Conservation (phyloP, 2,113 vertebrate species). For the Oncorhynchus nerka region DNA sequence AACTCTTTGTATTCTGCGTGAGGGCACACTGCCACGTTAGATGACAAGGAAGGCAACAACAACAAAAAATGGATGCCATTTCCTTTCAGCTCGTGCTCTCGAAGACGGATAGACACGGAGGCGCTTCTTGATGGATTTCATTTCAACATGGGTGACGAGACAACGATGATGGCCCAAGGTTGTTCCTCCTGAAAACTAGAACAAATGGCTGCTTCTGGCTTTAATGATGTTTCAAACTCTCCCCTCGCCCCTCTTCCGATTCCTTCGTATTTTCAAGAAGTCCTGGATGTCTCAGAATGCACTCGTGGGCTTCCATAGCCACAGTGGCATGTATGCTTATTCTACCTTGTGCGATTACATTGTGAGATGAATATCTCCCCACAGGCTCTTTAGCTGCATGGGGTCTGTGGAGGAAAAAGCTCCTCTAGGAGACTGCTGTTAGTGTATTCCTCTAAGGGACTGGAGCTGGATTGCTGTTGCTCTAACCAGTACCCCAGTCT, state of each 20-base stretch:
- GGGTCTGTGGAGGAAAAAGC: conserved; percentile 41
- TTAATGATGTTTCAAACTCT: conserved; percentile 60
- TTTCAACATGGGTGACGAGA: conserved; percentile 9
- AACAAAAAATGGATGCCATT: conserved; percentile 32
- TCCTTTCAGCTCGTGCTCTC: conserved; percentile 29
- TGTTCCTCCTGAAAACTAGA: conserved; percentile 25
- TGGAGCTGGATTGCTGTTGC: conserved; percentile 20
- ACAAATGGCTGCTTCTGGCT: conserved; percentile 31
- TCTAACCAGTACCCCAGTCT: conserved; percentile 10
- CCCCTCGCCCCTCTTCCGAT: no score
- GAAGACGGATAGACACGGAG: conserved; percentile 10
- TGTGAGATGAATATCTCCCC: conserved; percentile 42
- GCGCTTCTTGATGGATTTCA: conserved; percentile 55
- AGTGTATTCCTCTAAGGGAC: conserved; percentile 24
- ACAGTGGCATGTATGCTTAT: not conserved
- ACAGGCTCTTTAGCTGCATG: conserved; percentile 28
- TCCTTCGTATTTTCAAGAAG: not conserved
- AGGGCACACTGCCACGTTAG: conserved; percentile 69
- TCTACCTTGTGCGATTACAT: conserved; percentile 50
- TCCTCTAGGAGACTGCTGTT: conserved; percentile 34
- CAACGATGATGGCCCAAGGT: conserved; percentile 4
- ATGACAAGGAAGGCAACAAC: conserved; percentile 55
- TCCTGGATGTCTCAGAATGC: conserved; percentile 20
- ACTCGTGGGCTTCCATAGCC: conserved; percentile 25
- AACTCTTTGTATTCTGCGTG: conserved; percentile 73